Evolutionary conservation across 2,797 vertebrate species (phyloP), one percentile per base, ranked within the genome.

Genomic region (Mus minutoides): DNA sequence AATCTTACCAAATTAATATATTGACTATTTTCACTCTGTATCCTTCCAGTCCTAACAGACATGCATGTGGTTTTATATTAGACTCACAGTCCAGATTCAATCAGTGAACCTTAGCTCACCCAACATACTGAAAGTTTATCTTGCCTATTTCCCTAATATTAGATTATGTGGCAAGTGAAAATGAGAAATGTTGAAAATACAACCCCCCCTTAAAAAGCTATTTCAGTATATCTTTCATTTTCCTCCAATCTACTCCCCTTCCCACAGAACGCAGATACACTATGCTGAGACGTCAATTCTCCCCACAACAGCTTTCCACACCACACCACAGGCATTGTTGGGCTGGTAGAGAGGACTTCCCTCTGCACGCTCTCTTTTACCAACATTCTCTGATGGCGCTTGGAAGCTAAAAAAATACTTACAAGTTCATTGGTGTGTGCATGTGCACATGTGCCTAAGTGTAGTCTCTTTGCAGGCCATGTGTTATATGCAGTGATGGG

Each of bases 1-100:
- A 56, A 85, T 90, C 91, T 96, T 60, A 91, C 31, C 58, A 89
- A 93, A 87, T 94, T 80, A 93, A 75, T n/a, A 84, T 92, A 60
- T 79, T 14, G 40, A 79, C 64, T 91, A 64, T 85, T 91, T 93
- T 71, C 88, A 82, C 62, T 64, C 22, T 43, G 34, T 84, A 92
- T 93, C 58, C n/a, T 87, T 89, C 75, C 37, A 82, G 64, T 94
- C 34, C 43, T 82, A 90, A 95, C 14, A 14, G 56, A 82, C 77
- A 76, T 46, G 21, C 43, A 75, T 40, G 11, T 21, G 46, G 64
- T 71, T 90, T 60, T 78, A 91, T n/a, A 95, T 24, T 49, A 90
- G 76, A 94, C 64, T 67, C 79, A 73, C 0, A 87, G 54, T 29
- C 3, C n/a, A 90, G 60, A 92, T 71, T 90, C n/a, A 87, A 77